Conservation (phyloP, 2,113 vertebrate species). For the Cephalopterus ornatus region DNA sequence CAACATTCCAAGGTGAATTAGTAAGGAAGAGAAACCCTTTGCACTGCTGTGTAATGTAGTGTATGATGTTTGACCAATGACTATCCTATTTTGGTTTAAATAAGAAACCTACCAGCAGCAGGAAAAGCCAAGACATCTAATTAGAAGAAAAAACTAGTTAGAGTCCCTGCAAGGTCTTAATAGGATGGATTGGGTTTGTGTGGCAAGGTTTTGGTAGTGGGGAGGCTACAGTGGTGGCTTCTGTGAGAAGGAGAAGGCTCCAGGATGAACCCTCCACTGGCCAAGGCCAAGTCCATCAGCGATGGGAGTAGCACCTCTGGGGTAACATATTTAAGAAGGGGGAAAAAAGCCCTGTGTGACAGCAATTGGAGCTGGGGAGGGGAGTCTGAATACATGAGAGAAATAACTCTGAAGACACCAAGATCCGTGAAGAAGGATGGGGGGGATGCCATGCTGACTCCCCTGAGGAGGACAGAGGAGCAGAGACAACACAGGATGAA, state of each 20-base stretch:
- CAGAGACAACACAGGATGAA: not conserved
- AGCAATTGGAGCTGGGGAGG: not conserved
- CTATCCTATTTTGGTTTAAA: not conserved
- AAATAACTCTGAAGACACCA: not conserved
- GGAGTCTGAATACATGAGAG: not conserved
- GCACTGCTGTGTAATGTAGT: not conserved
- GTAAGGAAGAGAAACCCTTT: not conserved
- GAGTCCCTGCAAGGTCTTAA: not conserved
- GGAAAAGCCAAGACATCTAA: not conserved
- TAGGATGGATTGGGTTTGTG: not conserved
- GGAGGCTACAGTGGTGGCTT: not conserved
- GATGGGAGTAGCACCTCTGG: accelerated
- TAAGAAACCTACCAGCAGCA: not conserved
- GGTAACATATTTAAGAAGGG: not conserved
- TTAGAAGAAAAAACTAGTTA: not conserved
- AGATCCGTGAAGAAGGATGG: not conserved
- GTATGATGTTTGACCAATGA: not conserved
- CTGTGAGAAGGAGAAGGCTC: not conserved
- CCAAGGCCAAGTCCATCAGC: not conserved
- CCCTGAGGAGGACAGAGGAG: not conserved
- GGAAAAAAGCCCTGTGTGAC: not conserved
- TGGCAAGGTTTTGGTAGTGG: not conserved
- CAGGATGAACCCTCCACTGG: not conserved
- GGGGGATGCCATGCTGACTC: not conserved
- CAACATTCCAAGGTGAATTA: not conserved